A percentile compares a stretch with the other conserved stretches of the same genome.
Evolutionary conservation across 2,113 vertebrate species (phyloP).

Genomic region (Piaya cayana): DNA sequence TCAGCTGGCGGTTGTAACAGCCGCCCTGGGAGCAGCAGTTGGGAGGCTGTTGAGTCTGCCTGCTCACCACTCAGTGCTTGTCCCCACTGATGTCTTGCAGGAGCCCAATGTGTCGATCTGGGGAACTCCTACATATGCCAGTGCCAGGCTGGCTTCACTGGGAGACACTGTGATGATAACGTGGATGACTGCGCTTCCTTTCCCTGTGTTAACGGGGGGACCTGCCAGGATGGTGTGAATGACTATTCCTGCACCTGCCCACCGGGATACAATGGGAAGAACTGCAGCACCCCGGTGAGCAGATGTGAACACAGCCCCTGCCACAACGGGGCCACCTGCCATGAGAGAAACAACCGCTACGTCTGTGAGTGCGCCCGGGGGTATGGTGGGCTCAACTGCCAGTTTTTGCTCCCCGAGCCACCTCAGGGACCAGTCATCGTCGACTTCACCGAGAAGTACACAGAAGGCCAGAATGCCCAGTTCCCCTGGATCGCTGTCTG

Average conservation of each 20-base stretch:
- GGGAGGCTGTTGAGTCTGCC: not conserved
- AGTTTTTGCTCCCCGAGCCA: constrained; percentile 89
- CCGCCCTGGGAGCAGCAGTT: not conserved
- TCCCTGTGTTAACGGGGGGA: constrained; percentile 91
- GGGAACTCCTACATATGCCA: constrained; percentile 92
- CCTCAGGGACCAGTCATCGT: constrained; percentile 79
- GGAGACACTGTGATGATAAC: constrained; percentile 87
- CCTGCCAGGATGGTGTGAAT: constrained; percentile 88
- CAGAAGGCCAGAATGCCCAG: constrained; percentile 73
- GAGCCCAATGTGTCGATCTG: constrained; percentile 90
- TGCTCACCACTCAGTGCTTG: not conserved
- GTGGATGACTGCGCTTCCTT: constrained; percentile 85
- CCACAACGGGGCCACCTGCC: constrained; percentile 96
- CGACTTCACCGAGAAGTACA: constrained; percentile 81
- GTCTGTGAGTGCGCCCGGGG: constrained; percentile 90
- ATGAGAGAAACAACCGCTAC: constrained; percentile 88
- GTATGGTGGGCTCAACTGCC: constrained; percentile 94
- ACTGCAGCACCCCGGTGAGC: constrained; percentile 90
- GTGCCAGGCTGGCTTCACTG: constrained; percentile 90
- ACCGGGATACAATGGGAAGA: constrained; percentile 91
- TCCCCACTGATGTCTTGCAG: constrained; percentile 68
- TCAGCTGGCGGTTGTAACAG: not conserved
- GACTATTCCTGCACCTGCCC: constrained; percentile 92
- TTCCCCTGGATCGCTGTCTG: constrained; percentile 95
- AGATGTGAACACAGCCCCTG: constrained; percentile 91